These are phyloP conservation scores for Andricus grossulariae DNA, from an alignment of 1,140 invertebrate genomes.

Conservation along the genomic window DNA sequence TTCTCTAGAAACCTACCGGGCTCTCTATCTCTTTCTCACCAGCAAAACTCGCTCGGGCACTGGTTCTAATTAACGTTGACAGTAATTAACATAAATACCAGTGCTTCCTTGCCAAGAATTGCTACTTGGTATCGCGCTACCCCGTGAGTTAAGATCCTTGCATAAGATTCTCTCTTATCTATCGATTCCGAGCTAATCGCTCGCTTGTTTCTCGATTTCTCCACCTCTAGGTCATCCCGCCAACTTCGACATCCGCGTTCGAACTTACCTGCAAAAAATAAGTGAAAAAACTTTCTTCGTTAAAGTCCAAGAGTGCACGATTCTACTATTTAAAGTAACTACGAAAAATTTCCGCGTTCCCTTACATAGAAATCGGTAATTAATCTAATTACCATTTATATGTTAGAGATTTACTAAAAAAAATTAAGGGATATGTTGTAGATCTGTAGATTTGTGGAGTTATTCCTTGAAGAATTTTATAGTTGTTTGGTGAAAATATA, in stretches of 20 bases:
- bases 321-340: background rate
- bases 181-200: constrained; percentile 65
- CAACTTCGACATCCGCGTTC: constrained; percentile 39
- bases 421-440: too few species aligned
- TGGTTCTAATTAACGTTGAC: constrained; percentile 73
- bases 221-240: constrained; percentile 41
- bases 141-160: constrained; percentile 52
- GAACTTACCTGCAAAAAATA: constrained; percentile 56
- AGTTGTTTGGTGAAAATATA: too few species aligned
- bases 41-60: constrained; percentile 43
- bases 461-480: too few species aligned
- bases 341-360: constrained; percentile 33
- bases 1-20: constrained; percentile 49
- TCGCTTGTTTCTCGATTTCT: constrained; percentile 57
- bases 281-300: constrained; percentile 31
- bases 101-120: constrained; percentile 61
- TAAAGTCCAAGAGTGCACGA: background rate
- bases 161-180: constrained; percentile 62
- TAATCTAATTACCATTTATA: constrained; percentile 32
- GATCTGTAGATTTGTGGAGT: too few species aligned
- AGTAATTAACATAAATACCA: constrained; percentile 76
- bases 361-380: constrained; percentile 27
- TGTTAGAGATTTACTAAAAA: background rate
- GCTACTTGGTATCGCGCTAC: constrained; percentile 40
- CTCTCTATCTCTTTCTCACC: constrained; percentile 41